A percentile compares a stretch with the other conserved stretches of the same genome.
phyloP scores from a whole-genome alignment of 2,113 vertebrate genomes.

The Columba livia region DNA sequence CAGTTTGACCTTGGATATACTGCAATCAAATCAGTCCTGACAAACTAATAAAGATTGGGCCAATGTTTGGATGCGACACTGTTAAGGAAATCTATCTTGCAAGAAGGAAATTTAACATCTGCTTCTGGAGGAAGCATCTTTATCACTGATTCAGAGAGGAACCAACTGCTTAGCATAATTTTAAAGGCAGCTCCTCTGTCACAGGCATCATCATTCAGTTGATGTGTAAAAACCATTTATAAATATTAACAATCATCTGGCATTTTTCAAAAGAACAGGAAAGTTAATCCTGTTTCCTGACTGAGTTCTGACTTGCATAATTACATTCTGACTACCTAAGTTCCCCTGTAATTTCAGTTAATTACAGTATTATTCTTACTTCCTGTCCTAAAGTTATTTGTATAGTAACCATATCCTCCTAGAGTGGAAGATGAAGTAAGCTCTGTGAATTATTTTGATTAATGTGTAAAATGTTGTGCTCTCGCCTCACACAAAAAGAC shows the following conservation, averaged over 20 bases:
- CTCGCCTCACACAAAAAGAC: not conserved
- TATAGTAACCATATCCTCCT: constrained; percentile 58
- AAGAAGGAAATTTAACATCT: constrained; percentile 51
- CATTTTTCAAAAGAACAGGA: constrained; percentile 63
- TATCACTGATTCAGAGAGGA: constrained; percentile 58
- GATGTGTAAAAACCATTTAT: constrained; percentile 59
- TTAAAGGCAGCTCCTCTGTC: constrained; percentile 37
- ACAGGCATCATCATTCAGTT: constrained; percentile 26
- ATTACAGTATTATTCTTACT: constrained; percentile 69
- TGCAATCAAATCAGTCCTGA: constrained; percentile 27
- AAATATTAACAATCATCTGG: constrained; percentile 67
- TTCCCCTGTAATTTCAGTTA: constrained; percentile 64
- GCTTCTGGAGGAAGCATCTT: constrained; percentile 56
- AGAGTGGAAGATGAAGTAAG: constrained; percentile 54
- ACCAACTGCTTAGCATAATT: constrained; percentile 35
- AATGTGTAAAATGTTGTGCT: constrained; percentile 41
- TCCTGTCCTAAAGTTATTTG: constrained; percentile 65
- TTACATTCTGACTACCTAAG: constrained; percentile 60
- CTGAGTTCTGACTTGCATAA: constrained; percentile 47
- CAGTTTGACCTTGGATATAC: not conserved
- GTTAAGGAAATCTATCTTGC: constrained; percentile 5
- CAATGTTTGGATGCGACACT: not conserved
- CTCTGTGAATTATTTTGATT: constrained; percentile 45
- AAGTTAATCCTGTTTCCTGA: constrained; percentile 65
- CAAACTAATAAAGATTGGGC: not conserved